Evolutionary conservation across 2,888 invertebrate genomes (phyloP).

Genomic region (Trichopoda pennipes): DNA sequence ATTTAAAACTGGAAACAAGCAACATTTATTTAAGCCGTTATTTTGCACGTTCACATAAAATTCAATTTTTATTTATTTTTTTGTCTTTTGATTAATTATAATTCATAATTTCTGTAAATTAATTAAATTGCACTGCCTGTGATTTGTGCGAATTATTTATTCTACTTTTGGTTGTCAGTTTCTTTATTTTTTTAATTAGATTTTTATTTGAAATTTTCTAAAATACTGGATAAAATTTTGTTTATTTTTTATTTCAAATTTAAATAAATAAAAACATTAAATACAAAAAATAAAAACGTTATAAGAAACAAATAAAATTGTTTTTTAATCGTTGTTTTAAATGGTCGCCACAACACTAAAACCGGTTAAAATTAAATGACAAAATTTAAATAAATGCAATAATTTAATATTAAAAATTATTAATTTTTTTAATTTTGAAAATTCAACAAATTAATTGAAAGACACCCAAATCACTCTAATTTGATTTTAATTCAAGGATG

Average conservation of each 20-base stretch:
- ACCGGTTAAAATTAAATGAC: conserved; percentile 38
- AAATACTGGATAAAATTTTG: neutral
- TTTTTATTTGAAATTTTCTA: neutral
- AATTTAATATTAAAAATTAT: conserved; percentile 34
- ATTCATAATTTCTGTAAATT: no score
- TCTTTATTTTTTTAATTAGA: neutral
- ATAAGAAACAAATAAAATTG: neutral
- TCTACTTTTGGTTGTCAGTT: neutral
- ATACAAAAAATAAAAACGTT: no score
- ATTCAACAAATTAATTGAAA: conserved; percentile 27
- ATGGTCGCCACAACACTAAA: conserved; percentile 33
- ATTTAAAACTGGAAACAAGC: no score
- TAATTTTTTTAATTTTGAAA: conserved; percentile 2
- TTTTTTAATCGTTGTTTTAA: neutral
- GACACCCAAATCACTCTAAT: conserved; percentile 27
- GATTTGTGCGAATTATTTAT: neutral
- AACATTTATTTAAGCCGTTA: no score
- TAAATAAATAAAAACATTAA: neutral
- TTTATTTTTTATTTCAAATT: conserved; percentile 1
- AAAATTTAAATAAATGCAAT: conserved; percentile 33
- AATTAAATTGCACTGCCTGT: no score
- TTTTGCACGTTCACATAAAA: no score
- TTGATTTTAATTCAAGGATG: conserved; percentile 46
- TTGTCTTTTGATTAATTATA: no score
- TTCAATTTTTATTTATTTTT: no score